These are phyloP conservation scores for Magallana ariakensis DNA, from an alignment of 1,140 invertebrate genomes.

Conservation along the genomic window DNA sequence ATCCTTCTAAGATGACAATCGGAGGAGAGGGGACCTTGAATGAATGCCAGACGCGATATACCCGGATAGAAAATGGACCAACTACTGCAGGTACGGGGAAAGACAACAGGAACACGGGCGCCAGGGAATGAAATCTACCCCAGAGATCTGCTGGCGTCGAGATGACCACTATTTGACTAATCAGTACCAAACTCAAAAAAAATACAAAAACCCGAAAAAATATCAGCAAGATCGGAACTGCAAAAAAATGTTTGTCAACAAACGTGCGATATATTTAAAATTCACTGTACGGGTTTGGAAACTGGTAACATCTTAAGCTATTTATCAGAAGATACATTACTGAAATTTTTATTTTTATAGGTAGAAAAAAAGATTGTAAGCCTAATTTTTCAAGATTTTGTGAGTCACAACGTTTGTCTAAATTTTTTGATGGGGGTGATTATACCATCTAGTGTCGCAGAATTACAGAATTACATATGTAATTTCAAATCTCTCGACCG, in stretches of 20 bases:
- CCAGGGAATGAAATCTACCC: not conserved
- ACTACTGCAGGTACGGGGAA: not conserved
- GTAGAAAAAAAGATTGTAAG: conserved; percentile 13
- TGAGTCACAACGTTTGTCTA: not conserved
- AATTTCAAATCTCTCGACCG: conserved; percentile 17
- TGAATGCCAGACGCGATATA: conserved; percentile 18
- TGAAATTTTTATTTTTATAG: not conserved
- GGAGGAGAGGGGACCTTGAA: conserved; percentile 16
- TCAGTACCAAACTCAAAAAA: not conserved
- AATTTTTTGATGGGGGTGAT: not conserved
- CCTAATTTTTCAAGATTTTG: not conserved
- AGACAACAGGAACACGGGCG: not conserved
- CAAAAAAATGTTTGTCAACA: not conserved
- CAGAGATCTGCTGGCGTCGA: not conserved
- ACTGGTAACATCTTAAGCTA: not conserved
- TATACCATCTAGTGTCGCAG: conserved; percentile 15
- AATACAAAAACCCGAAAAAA: not conserved
- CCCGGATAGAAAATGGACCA: conserved; percentile 33
- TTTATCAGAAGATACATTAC: not conserved
- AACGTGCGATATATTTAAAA: not conserved
- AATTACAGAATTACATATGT: conserved; percentile 40
- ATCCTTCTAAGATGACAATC: conserved; percentile 40
- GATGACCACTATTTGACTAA: not conserved
- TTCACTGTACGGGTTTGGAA: too few relatives aligned
- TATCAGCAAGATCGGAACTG: not conserved